Evolutionary conservation across 1,140 invertebrate species (phyloP).

Genomic region (Dryas iulia): DNA sequence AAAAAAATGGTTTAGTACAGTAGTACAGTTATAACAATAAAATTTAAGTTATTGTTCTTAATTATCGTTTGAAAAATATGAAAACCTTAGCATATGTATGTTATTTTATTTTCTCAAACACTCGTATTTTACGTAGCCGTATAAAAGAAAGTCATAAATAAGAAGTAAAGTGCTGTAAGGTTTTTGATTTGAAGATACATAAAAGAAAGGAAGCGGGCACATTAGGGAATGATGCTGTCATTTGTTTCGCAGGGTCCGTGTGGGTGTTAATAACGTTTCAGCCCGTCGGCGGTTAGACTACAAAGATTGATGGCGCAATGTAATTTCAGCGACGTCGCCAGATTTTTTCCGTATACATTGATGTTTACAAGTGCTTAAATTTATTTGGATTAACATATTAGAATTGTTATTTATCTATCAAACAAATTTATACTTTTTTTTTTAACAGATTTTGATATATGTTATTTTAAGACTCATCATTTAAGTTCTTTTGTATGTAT

Average conservation of each 20-base stretch:
- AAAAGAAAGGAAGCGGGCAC: conserved; percentile 7
- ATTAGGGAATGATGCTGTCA: conserved; percentile 1
- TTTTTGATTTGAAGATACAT: conserved; percentile 2
- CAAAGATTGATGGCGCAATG: not conserved
- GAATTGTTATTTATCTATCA: not conserved
- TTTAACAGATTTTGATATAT: not conserved
- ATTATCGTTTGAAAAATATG: too few species aligned
- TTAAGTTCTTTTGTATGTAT: too few species aligned
- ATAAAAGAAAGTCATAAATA: not conserved
- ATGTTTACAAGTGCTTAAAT: not conserved
- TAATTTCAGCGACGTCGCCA: not conserved
- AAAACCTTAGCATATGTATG: not conserved
- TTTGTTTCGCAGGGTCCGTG: not conserved
- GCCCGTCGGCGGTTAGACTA: conserved; percentile 7
- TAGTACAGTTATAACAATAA: too few species aligned
- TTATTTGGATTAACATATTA: not conserved
- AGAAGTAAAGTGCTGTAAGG: not conserved
- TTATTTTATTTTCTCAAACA: not conserved
- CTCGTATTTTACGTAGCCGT: not conserved
- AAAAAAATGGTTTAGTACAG: too few species aligned
- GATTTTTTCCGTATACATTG: not conserved
- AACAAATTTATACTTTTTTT: not conserved
- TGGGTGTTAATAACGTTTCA: conserved; percentile 11
- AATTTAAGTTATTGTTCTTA: too few species aligned
- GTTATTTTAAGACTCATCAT: too few species aligned